Base-by-base conservation (phyloP, 1,140 invertebrate species). In the Dendrolimus punctatus region DNA sequence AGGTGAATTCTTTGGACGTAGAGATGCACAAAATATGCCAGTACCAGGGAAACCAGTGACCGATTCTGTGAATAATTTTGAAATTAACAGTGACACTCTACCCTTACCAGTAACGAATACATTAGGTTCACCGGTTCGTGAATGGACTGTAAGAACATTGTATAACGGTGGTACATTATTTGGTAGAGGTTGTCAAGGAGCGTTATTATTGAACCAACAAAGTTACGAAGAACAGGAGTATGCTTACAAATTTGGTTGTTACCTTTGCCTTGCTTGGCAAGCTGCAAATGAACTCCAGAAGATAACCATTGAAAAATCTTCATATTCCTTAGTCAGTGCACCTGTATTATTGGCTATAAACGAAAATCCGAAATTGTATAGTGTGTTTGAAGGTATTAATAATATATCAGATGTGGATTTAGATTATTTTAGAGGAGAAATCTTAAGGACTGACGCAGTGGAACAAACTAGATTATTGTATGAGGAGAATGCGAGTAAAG, bases 211-310 rank as follows among this genome's bases (percentile, higher is more conserved):
- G 51, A 94, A 92, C 37, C 91, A 91, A 6, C 93, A 94, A 68
- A 84, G 84, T 42, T 68, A 89, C 47, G 81, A 89, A 37, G 80
- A 92, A 7, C 91, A 93, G 73, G 82, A 91, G 44, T 89, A 90
- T 51, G 95, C 94, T 1, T 95, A 93, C 74, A 87, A 92, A 55
- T 96, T 97, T 88, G 96, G 95, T 9, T 92, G 93, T 78, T 92
- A 96, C 84, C 88, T 96, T 43, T 94, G 93, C 50, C 88, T 95
- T 55, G 93, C 94, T 47, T 95, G 94, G 91, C 95, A 96, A 90
- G 91, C 91, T 6, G 90, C 88, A 37, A 84, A 90, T 46, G 92
- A 93, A 57, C 71, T 92, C 39, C 80, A 88, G 57, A 78, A 77
- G 40, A 70, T 82, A 39, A 73, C 71, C 45, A 81, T 79, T n/a